Evolutionary conservation across 2,797 vertebrate species (phyloP), one percentile per base, ranked within the genome.

Genomic region (Podarcis siculus): DNA sequence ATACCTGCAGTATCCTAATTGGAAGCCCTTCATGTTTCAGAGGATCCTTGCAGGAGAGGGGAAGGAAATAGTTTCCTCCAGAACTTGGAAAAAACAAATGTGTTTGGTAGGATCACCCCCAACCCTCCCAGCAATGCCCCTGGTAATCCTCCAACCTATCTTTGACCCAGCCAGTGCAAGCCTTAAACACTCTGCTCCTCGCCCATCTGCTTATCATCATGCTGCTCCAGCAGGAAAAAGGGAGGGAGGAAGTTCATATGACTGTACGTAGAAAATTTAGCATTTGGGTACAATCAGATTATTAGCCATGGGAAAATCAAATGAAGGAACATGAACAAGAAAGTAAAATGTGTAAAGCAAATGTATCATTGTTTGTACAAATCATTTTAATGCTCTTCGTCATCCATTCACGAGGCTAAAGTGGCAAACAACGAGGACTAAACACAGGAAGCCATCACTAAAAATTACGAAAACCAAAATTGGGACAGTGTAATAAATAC

Each of bases 271-370:
- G 30, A 72, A 37, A 32, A 69, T 39, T 61, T 75, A 37, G 12
- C 55, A 35, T 35, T 58, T 37, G 45, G 69, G 12, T 35, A 4
- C 39, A 17, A 45, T 85, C 73, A 45, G 23, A 45, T 49, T 35
- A 64, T 78, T 69, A 87, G 55, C 10, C 78, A 87, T 15, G 37
- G 23, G 73, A 75, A 84, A 32, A 84, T 73, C 55, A 73, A 83
- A 45, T 37, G 7, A 85, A 39, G 49, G 30, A 64, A 37, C 13
- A 81, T 27, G 5, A 76, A n/a, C 15, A 42, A 17, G 27, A 8
- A 35, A 79, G 17, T 45, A 58, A 69, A 42, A 39, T 21, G 15
- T 85, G 13, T 61, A 85, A 85, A 10, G 58, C 6, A 25, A 67
- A 58, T 32, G 30, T 4, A 9, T 81, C 17, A 39, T 81, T 66